A percentile compares a stretch with the other conserved stretches of the same genome.
These are phyloP conservation scores for Harpegnathos saltator DNA, from an alignment of 1,140 invertebrate species.

Conservation along the genomic window DNA sequence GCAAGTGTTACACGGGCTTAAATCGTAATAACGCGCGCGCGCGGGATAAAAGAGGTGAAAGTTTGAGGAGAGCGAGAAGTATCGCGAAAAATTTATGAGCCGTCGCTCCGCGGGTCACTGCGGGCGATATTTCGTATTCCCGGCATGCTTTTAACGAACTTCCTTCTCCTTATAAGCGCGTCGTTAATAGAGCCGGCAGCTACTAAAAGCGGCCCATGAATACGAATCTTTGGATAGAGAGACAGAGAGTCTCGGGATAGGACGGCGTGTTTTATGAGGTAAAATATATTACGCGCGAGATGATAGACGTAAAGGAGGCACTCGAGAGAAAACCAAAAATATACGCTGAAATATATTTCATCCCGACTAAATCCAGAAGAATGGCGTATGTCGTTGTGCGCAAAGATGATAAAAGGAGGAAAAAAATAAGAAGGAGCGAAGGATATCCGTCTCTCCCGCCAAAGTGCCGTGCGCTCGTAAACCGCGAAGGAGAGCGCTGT, in stretches of 20 bases:
- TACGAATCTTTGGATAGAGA: constrained; percentile 62
- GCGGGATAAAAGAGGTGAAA: constrained; percentile 56
- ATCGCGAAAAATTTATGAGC: constrained; percentile 63
- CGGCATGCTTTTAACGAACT: constrained; percentile 61
- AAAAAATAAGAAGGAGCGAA: neutral
- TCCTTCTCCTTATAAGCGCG: constrained; percentile 61
- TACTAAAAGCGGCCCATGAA: constrained; percentile 58
- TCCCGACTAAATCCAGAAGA: constrained; percentile 44
- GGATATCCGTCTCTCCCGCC: constrained; percentile 1
- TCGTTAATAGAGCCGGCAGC: constrained; percentile 56
- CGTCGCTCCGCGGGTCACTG: constrained; percentile 49
- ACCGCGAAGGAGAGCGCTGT: constrained; percentile 39
- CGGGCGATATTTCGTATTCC: constrained; percentile 61
- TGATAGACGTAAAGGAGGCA: constrained; percentile 58
- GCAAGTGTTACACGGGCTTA: constrained; percentile 38
- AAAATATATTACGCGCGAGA: constrained; percentile 46
- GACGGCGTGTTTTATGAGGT: constrained; percentile 51
- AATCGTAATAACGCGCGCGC: constrained; percentile 53
- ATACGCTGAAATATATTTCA: constrained; percentile 51
- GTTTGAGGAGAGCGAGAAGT: constrained; percentile 24
- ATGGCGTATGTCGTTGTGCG: constrained; percentile 42
- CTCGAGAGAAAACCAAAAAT: constrained; percentile 48
- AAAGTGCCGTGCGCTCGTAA: constrained; percentile 44
- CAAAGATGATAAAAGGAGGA: constrained; percentile 35
- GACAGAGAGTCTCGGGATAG: constrained; percentile 21